A percentile compares a stretch with the other conserved stretches of the same genome.
Evolutionary conservation across 2,113 vertebrate species (phyloP).

Genomic region (Spilogale gracilis): DNA sequence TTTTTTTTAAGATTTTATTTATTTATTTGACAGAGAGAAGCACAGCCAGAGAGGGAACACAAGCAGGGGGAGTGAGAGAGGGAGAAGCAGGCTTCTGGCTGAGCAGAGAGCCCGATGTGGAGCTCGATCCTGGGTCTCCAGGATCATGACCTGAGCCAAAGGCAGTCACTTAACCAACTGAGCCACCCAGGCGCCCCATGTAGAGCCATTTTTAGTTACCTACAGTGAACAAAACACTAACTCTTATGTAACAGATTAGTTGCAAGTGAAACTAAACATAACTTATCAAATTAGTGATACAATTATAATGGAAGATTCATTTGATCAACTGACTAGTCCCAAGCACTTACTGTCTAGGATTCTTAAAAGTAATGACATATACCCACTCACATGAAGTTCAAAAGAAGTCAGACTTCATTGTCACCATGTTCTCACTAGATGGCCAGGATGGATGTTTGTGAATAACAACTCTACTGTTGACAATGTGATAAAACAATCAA

Average conservation of each 20-base stretch:
- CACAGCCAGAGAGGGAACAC: too few species aligned
- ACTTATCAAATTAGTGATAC: neutral
- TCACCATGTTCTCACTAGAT: neutral
- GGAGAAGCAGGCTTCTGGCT: too few species aligned
- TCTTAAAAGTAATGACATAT: neutral
- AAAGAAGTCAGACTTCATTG: neutral
- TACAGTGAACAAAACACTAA: neutral
- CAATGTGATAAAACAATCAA: neutral
- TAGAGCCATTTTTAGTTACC: neutral
- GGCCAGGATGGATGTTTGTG: neutral
- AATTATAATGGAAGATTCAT: neutral
- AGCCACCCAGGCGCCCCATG: neutral
- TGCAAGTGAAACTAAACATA: constrained; percentile 24
- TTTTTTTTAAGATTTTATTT: too few species aligned
- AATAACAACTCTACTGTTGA: neutral
- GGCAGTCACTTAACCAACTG: too few species aligned
- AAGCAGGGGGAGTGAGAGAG: too few species aligned
- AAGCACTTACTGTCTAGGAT: neutral
- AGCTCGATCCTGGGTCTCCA: too few species aligned
- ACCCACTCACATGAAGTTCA: neutral
- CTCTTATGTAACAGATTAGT: neutral
- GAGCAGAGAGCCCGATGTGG: too few species aligned
- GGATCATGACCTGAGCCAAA: too few species aligned
- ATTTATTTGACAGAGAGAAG: too few species aligned
- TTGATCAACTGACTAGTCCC: neutral